These are phyloP conservation scores for Mionectes olivaceus DNA, from an alignment of 2,797 vertebrate genomes.

Conservation along the genomic window DNA sequence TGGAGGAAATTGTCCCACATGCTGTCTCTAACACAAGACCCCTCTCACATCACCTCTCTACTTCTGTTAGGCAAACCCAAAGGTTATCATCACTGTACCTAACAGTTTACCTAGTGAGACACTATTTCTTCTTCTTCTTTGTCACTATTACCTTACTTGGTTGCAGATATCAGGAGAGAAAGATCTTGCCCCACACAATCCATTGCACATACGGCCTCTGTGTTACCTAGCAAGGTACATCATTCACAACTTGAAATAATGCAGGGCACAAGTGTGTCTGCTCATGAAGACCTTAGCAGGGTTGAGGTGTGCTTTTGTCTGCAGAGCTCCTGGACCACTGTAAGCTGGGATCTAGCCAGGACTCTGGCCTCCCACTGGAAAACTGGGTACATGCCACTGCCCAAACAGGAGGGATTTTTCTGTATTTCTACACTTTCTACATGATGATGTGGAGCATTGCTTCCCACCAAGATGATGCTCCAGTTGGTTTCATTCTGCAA, in stretches of 20 bases:
- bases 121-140: background rate
- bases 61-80: background rate
- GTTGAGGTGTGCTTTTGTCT: background rate
- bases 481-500: background rate
- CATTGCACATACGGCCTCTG: fast-evolving
- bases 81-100: background rate
- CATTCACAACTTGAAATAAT: background rate
- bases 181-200: fast-evolving
- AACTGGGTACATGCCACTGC: background rate
- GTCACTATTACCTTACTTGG: background rate
- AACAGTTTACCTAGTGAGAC: background rate
- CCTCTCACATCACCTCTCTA: background rate
- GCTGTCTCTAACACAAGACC: background rate
- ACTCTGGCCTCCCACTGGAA: background rate
- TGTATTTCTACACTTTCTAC: background rate
- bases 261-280: background rate
- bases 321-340: background rate
- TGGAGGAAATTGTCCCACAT: background rate
- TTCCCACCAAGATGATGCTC: background rate
- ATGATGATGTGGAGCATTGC: background rate
- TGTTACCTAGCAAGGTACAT: background rate
- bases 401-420: background rate
- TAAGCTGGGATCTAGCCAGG: background rate
- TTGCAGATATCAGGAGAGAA: background rate
- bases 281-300: background rate